These are phyloP conservation scores for Stictocephala bisonia DNA, from an alignment of 2,888 invertebrate species.

Conservation along the genomic window DNA sequence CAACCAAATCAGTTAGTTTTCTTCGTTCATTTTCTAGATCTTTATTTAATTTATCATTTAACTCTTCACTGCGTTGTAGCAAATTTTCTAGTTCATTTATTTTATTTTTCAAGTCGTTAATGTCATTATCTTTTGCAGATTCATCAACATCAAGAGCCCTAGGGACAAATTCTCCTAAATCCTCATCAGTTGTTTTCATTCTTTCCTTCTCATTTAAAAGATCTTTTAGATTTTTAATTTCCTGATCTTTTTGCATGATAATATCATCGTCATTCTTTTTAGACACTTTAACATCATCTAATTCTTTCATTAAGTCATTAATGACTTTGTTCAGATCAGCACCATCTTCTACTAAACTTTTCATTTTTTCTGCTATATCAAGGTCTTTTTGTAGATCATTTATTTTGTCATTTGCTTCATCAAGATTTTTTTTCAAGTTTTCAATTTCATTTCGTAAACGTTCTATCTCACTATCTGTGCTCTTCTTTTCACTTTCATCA, in stretches of 20 bases:
- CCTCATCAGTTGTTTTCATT: background rate
- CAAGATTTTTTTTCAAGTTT: no score
- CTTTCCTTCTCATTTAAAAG: background rate
- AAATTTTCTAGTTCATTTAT: constrained; percentile 6
- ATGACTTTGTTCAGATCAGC: constrained; percentile 6
- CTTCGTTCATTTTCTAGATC: constrained; percentile 8
- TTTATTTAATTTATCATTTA: constrained; percentile 14
- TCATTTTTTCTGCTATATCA: background rate
- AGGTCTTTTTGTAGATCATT: no score
- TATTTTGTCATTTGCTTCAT: no score
- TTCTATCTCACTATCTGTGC: no score
- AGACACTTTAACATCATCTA: background rate
- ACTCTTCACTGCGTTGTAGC: background rate
- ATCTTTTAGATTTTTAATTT: constrained; percentile 2
- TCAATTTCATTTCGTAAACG: no score
- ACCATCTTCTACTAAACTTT: background rate
- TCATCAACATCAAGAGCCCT: no score
- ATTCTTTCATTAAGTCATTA: background rate
- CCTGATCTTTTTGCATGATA: background rate
- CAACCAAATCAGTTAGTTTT: background rate
- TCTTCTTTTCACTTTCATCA: no score
- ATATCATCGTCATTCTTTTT: background rate
- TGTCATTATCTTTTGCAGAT: constrained; percentile 2
- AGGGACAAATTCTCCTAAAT: background rate
- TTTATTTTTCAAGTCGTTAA: background rate